Evolutionary conservation across 2,113 vertebrate species (phyloP).

Genomic region (Pangasianodon hypophthalmus): DNA sequence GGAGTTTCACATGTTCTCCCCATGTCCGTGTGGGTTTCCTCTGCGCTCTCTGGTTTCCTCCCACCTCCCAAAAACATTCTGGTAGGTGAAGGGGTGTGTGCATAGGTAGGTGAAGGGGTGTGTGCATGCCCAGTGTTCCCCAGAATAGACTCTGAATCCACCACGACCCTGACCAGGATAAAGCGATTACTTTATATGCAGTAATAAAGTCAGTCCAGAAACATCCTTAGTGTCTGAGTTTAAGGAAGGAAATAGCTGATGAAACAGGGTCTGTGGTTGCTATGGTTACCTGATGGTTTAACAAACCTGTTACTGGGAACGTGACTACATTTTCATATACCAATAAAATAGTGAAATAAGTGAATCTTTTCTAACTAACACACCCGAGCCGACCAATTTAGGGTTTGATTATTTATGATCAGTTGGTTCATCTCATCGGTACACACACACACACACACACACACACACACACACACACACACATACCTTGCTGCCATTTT

Average conservation of each 20-base stretch:
- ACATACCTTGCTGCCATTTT: not conserved
- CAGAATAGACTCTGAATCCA: not conserved
- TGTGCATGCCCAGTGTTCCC: no score
- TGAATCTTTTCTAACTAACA: not conserved
- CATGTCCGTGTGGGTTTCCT: not conserved
- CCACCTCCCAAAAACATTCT: not conserved
- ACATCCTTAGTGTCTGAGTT: not conserved
- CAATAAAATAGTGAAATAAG: not conserved
- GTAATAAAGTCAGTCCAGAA: not conserved
- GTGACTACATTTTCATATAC: not conserved
- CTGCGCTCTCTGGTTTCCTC: not conserved
- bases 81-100: not conserved
- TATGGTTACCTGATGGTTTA: not conserved
- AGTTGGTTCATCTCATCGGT: not conserved
- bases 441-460: no score
- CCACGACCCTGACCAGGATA: not conserved
- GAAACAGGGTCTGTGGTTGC: not conserved
- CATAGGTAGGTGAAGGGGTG: not conserved
- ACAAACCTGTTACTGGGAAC: not conserved
- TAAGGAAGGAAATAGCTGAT: not conserved
- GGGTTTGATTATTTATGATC: not conserved
- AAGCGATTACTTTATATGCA: not conserved
- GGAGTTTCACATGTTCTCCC: not conserved
- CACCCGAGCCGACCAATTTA: not conserved
- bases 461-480: not conserved